Evolutionary conservation across 2,797 vertebrate genomes (phyloP), one percentile per base, ranked within the genome.

Genomic region (Catharus ustulatus): DNA sequence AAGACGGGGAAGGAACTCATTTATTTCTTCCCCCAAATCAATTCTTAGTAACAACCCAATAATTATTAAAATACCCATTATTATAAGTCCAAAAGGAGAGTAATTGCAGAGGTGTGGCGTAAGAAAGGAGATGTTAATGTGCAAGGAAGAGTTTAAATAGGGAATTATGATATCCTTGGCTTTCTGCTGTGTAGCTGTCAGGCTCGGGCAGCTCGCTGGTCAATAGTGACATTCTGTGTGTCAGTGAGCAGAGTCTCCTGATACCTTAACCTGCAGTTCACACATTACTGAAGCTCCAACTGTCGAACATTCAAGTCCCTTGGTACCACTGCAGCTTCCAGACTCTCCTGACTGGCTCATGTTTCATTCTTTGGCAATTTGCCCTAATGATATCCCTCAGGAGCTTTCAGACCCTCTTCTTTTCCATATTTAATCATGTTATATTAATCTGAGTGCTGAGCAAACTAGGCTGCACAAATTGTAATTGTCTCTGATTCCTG

Each of bases 311-410:
- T 97, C 97, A 97, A 96, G 98, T 98, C 99, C 99, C 98, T 95
- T 95, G 98, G 98, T 98, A 98, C 97, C 97, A 93, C 96, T 96
- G 98, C 98, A 97, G 98, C 98, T 98, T 98, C 98, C 98, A 98
- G 98, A 98, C 98, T 99, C 98, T 98, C 98, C 98, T 98, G 98
- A 98, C 98, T 98, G 98, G 98, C 99, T 99, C 98, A 98, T 99
- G 99, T 99, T 99, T 99, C 99, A 99, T 99, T 99, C 99, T 98
- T 99, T 99, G 99, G 99, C 99, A 99, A 99, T 99, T 99, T 99
- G 99, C 99, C 99, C 99, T 99, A 99, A 99, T 99, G 99, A 99
- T 99, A 98, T 99, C 99, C 99, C 99, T 91, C 96, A 98, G 99
- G 99, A 99, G 98, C 98, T 98, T 98, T 98, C 98, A 98, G 98